Percentiles rank a stretch among this genome's conserved stretches.
Conservation (phyloP, 1,140 invertebrate species). For the Bactericera cockerelli region DNA sequence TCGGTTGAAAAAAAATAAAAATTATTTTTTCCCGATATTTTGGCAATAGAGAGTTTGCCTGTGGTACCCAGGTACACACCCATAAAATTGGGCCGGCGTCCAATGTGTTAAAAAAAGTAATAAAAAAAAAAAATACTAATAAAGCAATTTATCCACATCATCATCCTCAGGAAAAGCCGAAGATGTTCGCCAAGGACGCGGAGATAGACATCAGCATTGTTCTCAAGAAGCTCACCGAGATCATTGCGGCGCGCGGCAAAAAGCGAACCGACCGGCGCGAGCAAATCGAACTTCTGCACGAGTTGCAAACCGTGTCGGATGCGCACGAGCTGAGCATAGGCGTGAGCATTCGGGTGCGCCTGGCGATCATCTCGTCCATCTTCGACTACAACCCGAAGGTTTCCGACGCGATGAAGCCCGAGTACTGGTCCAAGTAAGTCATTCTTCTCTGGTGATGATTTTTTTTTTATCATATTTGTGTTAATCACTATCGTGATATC, state of each 20-base stretch:
- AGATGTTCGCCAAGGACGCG: conserved; percentile 96
- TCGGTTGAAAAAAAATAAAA: too few species aligned
- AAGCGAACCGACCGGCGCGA: conserved; percentile 81
- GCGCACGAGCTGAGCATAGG: conserved; percentile 75
- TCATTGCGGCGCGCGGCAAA: conserved; percentile 89
- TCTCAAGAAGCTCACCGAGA: conserved; percentile 84
- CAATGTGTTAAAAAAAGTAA: too few species aligned
- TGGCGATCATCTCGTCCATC: conserved; percentile 84
- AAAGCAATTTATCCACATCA: too few species aligned
- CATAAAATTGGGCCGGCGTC: too few species aligned
- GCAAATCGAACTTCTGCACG: conserved; percentile 84
- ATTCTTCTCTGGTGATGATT: too few species aligned
- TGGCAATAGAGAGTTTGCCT: too few species aligned
- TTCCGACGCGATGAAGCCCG: conserved; percentile 92
- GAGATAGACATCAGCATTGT: conserved; percentile 86
- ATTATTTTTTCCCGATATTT: too few species aligned
- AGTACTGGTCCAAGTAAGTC: conserved; percentile 75
- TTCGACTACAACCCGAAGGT: conserved; percentile 98
- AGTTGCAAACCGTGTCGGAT: conserved; percentile 69
- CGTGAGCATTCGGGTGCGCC: conserved; percentile 80
- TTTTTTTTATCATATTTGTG: too few species aligned
- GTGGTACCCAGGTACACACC: too few species aligned
- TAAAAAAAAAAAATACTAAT: too few species aligned
- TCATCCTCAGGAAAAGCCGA: conserved; percentile 55
- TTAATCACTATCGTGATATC: too few species aligned